These are phyloP conservation scores for Copidosoma floridanum DNA, from an alignment of 1,140 invertebrate genomes.

Conservation along the genomic window DNA sequence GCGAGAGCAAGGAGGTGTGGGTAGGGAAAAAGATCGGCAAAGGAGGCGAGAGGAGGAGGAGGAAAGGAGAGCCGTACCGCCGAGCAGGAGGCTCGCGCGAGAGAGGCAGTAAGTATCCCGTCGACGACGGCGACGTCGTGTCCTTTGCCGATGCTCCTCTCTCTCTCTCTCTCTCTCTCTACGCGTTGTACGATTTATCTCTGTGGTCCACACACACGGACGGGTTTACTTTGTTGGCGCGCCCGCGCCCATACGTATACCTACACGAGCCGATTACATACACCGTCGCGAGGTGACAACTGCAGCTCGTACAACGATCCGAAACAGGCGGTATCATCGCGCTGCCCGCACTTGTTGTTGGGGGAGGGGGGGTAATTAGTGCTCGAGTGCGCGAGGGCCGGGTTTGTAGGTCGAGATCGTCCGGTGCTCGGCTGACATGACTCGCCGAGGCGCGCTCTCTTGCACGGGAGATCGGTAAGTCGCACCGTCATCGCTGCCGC, in stretches of 20 bases:
- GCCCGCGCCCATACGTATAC: conserved; percentile 1
- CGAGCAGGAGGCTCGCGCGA: conserved; percentile 2
- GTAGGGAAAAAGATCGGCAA: too few relatives aligned
- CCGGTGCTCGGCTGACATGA: conserved; percentile 3
- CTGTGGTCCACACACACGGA: too few relatives aligned
- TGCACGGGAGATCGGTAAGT: conserved; percentile 8
- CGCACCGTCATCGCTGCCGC: too few relatives aligned
- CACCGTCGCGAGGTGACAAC: too few relatives aligned
- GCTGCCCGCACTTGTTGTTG: too few relatives aligned
- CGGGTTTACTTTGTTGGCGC: too few relatives aligned
- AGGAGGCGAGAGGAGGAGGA: conserved; percentile 15
- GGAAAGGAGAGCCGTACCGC: too few relatives aligned
- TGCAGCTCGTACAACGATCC: too few relatives aligned
- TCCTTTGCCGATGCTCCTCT: conserved; percentile 16
- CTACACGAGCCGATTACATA: neutral
- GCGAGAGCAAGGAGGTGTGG: neutral
- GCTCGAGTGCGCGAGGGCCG: too few relatives aligned
- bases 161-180: conserved; percentile 7
- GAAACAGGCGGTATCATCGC: too few relatives aligned
- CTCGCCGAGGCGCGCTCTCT: neutral
- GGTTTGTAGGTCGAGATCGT: conserved; percentile 7
- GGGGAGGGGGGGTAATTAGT: too few relatives aligned
- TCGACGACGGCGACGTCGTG: conserved; percentile 20
- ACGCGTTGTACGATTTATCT: neutral
- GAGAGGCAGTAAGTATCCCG: too few relatives aligned